phyloP scores from a whole-genome alignment of 2,113 vertebrate species.

The Hiodon alosoides region DNA sequence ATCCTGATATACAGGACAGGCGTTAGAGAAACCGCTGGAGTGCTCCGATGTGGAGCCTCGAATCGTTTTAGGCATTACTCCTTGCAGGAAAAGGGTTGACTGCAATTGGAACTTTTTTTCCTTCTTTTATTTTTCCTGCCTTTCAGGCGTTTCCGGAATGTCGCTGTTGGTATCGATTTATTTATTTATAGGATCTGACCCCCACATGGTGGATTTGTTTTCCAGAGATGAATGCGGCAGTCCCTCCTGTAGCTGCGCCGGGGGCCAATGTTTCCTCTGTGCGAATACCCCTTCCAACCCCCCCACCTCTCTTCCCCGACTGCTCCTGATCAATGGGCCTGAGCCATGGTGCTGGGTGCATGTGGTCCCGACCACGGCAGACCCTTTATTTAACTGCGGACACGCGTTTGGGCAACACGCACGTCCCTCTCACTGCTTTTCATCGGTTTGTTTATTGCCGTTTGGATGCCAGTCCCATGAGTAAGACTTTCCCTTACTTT shows the following conservation, averaged over 20 bases:
- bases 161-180: no score
- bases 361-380: not conserved
- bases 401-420: slow-evolving; percentile 11
- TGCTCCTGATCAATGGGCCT: slow-evolving; percentile 16
- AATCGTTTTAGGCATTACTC: not conserved
- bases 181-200: no score
- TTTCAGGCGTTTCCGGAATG: no score
- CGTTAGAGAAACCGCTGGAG: not conserved
- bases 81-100: not conserved
- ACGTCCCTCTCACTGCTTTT: not conserved
- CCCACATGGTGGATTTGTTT: not conserved
- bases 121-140: no score
- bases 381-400: slow-evolving; percentile 12
- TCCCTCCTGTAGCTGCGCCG: not conserved
- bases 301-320: not conserved
- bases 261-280: not conserved
- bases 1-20: not conserved
- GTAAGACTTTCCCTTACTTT: not conserved
- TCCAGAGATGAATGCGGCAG: not conserved
- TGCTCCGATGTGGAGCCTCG: not conserved
- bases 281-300: not conserved
- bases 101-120: no score
- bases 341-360: not conserved
- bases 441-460: not conserved
- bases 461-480: not conserved